phyloP scores from a whole-genome alignment of 2,797 vertebrate species.

The Ispidina lecontei region DNA sequence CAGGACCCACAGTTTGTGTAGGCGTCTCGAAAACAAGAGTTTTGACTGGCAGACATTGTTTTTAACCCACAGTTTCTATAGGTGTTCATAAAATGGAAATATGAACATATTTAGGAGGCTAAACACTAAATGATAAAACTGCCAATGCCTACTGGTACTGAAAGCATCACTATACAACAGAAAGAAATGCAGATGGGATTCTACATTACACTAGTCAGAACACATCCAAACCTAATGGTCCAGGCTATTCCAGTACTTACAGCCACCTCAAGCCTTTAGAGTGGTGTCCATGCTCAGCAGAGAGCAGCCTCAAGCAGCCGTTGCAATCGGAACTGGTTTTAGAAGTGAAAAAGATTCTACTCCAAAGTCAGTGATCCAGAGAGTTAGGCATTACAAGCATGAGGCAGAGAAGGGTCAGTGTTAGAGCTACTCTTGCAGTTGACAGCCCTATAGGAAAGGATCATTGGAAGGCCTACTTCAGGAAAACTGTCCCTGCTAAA shows the following conservation, averaged over 20 bases:
- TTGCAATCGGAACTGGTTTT: conserved; percentile 60
- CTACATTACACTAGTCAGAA: conserved; percentile 41
- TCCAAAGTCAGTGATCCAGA: conserved; percentile 48
- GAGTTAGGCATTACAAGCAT: conserved; percentile 13
- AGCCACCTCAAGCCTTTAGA: conserved; percentile 49
- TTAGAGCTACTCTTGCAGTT: neutral
- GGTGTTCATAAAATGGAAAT: neutral
- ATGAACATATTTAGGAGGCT: neutral
- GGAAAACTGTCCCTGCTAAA: neutral
- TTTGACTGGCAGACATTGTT: neutral
- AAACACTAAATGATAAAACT: conserved; percentile 19
- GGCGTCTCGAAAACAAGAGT: neutral
- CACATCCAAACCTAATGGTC: conserved; percentile 16
- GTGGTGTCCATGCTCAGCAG: conserved; percentile 52
- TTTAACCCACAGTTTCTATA: neutral
- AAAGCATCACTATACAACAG: conserved; percentile 5
- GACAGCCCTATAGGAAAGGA: neutral
- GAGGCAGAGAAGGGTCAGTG: neutral
- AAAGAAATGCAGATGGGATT: neutral
- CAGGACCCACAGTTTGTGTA: neutral
- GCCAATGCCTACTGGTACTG: conserved; percentile 12
- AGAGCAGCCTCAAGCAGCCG: conserved; percentile 48
- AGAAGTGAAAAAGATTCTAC: conserved; percentile 54
- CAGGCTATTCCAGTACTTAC: conserved; percentile 53
- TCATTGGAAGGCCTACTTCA: neutral